Evolutionary conservation across 1,140 invertebrate genomes (phyloP), one percentile per base, ranked within the genome.

Genomic region (Calosoma granatense): DNA sequence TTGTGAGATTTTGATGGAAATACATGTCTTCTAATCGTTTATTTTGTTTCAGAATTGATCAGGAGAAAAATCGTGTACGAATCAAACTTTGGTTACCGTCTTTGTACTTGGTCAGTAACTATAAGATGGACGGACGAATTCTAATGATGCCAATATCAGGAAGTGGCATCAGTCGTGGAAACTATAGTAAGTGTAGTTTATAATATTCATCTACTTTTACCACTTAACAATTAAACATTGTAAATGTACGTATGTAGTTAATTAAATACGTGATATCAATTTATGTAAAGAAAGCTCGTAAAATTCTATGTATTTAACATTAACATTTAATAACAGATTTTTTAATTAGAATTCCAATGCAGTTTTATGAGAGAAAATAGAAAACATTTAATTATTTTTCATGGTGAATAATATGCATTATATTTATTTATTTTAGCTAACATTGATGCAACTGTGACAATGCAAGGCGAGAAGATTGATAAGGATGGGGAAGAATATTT

Each of bases 121-220:
- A 84, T 62, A 68, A 60, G 1, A 77, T 85, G 59, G 63, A 76
- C 23, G 83, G 82, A 22, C 77, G 74, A 62, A 79, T 85, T 43
- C 64, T 85, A 56, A 76, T 84, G 75, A 68, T 85, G 67, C 81
- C 83, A 0, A 76, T 85, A 20, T 63, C 61, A 2, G 83, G 82
- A 36, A 70, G 76, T 52, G 83, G 83, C 15, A 55, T 64, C 15
- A 76, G 75, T 20, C 62, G 62, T 53, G 78, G 78, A 30, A 83
- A 83, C 63, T 80, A 76, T 59, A 75, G 79, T 81, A 71, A 76
- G 78, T 73, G 23, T 20, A 55, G 6, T 58, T 26, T 58, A n/a
- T 57, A 14, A 22, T 20, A 47, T 20, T 14, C 23, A 20, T 53
- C 23, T 55, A 23, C 22, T 17, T 22, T 15, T 4, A 41, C 19